phyloP scores from a whole-genome alignment of 1,140 invertebrate species.

The Heliconius hermathena region DNA sequence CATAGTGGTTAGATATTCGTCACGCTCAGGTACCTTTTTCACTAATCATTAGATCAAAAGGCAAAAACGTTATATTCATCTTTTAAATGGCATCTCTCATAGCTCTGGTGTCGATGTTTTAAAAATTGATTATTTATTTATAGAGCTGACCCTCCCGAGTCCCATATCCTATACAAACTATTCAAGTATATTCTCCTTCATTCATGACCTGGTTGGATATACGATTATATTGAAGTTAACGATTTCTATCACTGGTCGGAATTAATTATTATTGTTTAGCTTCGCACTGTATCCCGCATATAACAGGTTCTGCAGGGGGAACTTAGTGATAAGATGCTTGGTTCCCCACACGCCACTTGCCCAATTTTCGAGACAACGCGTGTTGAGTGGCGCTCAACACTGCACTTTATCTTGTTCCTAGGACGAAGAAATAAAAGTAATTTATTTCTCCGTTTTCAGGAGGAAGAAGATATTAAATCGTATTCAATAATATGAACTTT shows the following conservation, averaged over 20 bases:
- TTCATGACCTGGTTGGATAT: slow-evolving; percentile 7
- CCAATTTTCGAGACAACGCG: neutral
- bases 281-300: neutral
- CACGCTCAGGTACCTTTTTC: neutral
- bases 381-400: neutral
- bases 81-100: neutral
- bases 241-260: neutral
- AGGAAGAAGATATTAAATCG: neutral
- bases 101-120: neutral
- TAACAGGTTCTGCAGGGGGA: too few species aligned
- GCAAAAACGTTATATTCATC: neutral
- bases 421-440: neutral
- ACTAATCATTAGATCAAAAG: neutral
- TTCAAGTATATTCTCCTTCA: slow-evolving; percentile 12
- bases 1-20: too few species aligned
- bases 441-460: too few species aligned
- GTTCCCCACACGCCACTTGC: too few species aligned
- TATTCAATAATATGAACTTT: too few species aligned
- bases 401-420: neutral
- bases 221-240: neutral
- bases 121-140: slow-evolving; percentile 11
- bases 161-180: slow-evolving; percentile 4
- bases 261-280: neutral
- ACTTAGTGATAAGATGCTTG: too few species aligned
- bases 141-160: neutral